Percentiles rank a stretch among this genome's conserved stretches.
Conservation (phyloP, 2,888 invertebrate genomes). For the Aethes cnicana region DNA sequence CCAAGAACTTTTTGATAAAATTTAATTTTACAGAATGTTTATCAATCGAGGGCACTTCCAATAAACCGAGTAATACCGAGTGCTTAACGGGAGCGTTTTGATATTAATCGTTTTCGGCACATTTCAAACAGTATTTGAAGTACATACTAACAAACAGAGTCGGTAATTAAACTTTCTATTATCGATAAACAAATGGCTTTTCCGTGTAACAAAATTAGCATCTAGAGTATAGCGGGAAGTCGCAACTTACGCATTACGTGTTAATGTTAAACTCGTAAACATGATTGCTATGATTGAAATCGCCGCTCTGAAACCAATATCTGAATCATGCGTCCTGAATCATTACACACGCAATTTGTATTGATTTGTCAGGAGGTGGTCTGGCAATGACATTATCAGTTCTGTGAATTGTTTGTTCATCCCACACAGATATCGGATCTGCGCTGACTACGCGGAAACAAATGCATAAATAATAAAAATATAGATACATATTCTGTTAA, state of each 20-base stretch:
- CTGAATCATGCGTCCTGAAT: not conserved
- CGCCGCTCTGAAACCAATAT: not conserved
- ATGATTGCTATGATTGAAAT: not conserved
- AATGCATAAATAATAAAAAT: not conserved
- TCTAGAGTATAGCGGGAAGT: not conserved
- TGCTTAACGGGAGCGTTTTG: too few relatives aligned
- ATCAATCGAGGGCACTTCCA: too few relatives aligned
- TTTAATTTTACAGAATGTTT: too few relatives aligned
- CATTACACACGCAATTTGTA: not conserved
- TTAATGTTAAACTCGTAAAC: not conserved
- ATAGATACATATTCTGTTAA: not conserved
- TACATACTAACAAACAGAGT: slow-evolving; percentile 2
- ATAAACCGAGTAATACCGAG: too few relatives aligned
- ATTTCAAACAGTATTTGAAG: too few relatives aligned
- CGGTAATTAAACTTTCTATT: not conserved
- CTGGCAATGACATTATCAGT: slow-evolving; percentile 34
- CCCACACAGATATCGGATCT: slow-evolving; percentile 12
- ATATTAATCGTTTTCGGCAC: not conserved
- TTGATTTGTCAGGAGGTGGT: slow-evolving; percentile 3
- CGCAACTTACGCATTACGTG: slow-evolving; percentile 5
- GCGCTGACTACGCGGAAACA: slow-evolving; percentile 12
- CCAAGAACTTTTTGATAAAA: too few relatives aligned
- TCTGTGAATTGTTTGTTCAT: slow-evolving; percentile 36
- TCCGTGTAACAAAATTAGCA: slow-evolving; percentile 11
- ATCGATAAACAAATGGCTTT: slow-evolving; percentile 22